Percentiles rank a stretch among this genome's conserved stretches.
These are phyloP conservation scores for Tinamus guttatus DNA, from an alignment of 2,113 vertebrate species.

Conservation along the genomic window DNA sequence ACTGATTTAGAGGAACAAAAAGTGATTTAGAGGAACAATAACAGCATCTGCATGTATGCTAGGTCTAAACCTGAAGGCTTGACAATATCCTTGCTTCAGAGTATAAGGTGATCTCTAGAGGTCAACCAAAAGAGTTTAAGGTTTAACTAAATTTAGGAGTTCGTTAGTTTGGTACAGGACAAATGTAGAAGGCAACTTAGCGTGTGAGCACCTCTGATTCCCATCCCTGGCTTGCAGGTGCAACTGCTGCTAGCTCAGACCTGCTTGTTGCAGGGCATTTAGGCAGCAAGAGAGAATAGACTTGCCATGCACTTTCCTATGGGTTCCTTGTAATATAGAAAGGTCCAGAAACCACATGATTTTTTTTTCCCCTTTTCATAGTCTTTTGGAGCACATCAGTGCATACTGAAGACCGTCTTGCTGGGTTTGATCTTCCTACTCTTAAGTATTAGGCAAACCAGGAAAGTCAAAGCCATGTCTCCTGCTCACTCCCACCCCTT, in stretches of 20 bases:
- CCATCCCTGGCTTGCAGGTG: fast-evolving
- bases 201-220: not conserved
- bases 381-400: not conserved
- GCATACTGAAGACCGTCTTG: no score
- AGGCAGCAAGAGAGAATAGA: not conserved
- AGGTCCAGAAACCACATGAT: fast-evolving
- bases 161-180: not conserved
- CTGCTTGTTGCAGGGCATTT: fast-evolving
- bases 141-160: no score
- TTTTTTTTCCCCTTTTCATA: fast-evolving
- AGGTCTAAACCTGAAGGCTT: not conserved
- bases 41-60: not conserved
- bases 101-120: not conserved
- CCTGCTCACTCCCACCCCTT: not conserved
- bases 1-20: not conserved
- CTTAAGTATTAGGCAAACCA: not conserved
- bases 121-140: not conserved
- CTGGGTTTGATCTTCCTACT: not conserved
- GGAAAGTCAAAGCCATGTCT: fast-evolving
- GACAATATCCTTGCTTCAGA: not conserved
- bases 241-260: no score
- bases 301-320: fast-evolving
- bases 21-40: not conserved
- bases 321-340: not conserved
- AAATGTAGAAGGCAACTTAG: not conserved